Percentiles rank a stretch among this genome's conserved stretches.
Evolutionary conservation across 2,888 invertebrate genomes (phyloP).

Genomic region (Augochlorella aurata): DNA sequence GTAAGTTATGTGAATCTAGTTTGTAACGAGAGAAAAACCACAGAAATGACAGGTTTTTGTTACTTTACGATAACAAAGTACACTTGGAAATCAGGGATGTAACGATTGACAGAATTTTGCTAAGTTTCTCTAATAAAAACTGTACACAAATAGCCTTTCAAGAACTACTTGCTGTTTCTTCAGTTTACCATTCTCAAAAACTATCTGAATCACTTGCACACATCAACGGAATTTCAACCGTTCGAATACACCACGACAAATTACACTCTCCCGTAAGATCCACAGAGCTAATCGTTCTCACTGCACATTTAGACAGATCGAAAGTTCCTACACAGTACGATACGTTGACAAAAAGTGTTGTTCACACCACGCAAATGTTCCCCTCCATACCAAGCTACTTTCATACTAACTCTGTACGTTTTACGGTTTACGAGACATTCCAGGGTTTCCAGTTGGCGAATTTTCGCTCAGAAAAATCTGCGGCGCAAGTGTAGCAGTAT

Average conservation of each 20-base stretch:
- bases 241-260: neutral
- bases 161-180: conserved; percentile 7
- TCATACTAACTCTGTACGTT: neutral
- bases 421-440: neutral
- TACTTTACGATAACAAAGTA: conserved; percentile 5
- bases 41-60: neutral
- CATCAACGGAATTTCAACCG: neutral
- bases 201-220: neutral
- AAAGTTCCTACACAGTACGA: conserved; percentile 7
- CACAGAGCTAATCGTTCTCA: neutral
- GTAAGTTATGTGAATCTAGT: neutral
- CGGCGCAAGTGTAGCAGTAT: neutral
- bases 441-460: neutral
- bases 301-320: neutral
- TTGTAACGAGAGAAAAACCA: neutral
- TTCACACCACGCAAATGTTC: neutral
- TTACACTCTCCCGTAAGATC: neutral
- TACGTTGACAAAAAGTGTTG: neutral
- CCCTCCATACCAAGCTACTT: neutral
- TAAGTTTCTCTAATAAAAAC: conserved; percentile 10
- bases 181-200: neutral
- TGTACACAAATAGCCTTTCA: conserved; percentile 9
- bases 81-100: conserved; percentile 10
- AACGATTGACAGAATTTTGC: conserved; percentile 11
- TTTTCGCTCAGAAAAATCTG: neutral